phyloP scores from a whole-genome alignment of 1,140 invertebrate species.

The Cotesia vestalis region DNA sequence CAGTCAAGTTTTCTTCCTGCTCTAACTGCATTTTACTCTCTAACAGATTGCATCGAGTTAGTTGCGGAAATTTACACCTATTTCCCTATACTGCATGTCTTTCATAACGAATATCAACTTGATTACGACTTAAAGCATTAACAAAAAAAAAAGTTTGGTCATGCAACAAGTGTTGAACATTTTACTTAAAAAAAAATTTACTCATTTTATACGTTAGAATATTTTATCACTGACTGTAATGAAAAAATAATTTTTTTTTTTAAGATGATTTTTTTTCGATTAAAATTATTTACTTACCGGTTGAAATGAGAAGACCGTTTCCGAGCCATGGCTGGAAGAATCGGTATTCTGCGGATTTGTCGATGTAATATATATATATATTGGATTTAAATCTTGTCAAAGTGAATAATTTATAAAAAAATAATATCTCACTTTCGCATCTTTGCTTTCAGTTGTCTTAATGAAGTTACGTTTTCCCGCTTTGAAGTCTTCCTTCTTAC shows the following conservation, averaged over 20 bases:
- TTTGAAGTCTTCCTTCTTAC: constrained; percentile 79
- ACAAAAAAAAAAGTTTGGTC: no score
- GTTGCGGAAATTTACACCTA: neutral
- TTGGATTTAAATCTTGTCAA: neutral
- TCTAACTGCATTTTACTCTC: constrained; percentile 43
- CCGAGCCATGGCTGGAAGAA: constrained; percentile 81
- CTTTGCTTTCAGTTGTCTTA: constrained; percentile 63
- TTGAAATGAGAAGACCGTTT: constrained; percentile 78
- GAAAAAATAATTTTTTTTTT: neutral
- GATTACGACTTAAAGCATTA: no score
- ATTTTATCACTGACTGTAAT: neutral
- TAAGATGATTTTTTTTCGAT: neutral
- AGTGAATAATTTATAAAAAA: neutral
- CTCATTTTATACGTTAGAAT: no score
- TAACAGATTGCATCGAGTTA: constrained; percentile 23
- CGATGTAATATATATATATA: constrained; percentile 59
- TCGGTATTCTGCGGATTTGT: constrained; percentile 76
- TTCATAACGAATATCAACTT: neutral
- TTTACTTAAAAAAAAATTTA: no score
- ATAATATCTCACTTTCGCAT: constrained; percentile 42
- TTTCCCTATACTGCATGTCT: neutral
- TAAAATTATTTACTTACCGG: constrained; percentile 66
- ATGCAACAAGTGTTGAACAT: no score
- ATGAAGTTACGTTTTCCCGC: constrained; percentile 68
- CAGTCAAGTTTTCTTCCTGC: constrained; percentile 47